Base-by-base conservation (phyloP, 2,888 invertebrate species). In the Leucophenga montana region DNA sequence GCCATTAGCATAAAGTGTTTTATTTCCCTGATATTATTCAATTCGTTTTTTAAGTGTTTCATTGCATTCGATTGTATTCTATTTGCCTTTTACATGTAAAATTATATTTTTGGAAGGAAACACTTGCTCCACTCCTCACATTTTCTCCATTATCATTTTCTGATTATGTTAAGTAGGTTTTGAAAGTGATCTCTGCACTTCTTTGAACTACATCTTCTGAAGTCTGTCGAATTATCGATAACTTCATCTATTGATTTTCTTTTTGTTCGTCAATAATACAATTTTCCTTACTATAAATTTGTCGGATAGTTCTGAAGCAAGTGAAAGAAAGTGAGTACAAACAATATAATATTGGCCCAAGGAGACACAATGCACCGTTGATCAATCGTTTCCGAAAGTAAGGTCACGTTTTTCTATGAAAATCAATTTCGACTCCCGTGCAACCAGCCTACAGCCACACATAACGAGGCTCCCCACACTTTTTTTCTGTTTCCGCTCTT, bases 1-100 rank as follows among this genome's bases (percentile, higher is more conserved):
- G 81, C 84, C 76, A 81, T 81, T 81, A 84, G 79, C 83, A 78
- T 81, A 77, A 78, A 77, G 77, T 81, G 66, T 44, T 67, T 8
- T 6, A 57, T 57, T 67, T 48, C 16, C 59, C 31, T 59, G 22
- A 9, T 6, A 8, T 50, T 50, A 13, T 39, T 11, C 39, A 39
- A 39, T 57, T 70, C 71, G 39, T 54, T 67, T 71, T 54, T 53
- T 33, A 56, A 56, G 67, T 72, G 70, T 66, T 70, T 9, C 62
- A 68, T 71, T 48, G 57, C 65, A 44, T 70, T 68, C 57, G 69
- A 56, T 74, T 74, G 66, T 74, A 71, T 56, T n/a, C n/a, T n/a
- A n/a, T n/a, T n/a, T n/a, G n/a, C n/a, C n/a, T 65, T 71, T 68
- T 68, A 71, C 69, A 71, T 70, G 67, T 71, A 27, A 27, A 71